phyloP scores from a whole-genome alignment of 2,888 invertebrate species.

The Leucoma salicis region DNA sequence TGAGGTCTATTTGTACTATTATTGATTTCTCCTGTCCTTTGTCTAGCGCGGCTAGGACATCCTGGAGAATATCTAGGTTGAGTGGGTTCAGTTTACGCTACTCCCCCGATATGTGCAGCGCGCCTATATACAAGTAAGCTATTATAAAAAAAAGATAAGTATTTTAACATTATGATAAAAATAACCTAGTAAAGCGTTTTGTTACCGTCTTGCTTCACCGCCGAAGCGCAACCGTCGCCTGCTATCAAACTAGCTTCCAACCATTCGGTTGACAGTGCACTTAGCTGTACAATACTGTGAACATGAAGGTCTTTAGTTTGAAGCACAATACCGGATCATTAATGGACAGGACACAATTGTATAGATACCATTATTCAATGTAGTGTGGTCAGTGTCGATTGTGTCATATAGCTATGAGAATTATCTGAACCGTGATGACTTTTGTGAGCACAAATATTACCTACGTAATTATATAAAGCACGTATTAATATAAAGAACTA shows the following conservation, averaged over 20 bases:
- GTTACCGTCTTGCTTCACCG: conserved; percentile 29
- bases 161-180: background rate
- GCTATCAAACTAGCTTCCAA: conserved; percentile 10
- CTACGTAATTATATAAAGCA: no score
- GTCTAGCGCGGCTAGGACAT: no score
- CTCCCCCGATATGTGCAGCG: no score
- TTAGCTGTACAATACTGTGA: conserved; percentile 12
- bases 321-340: conserved; percentile 3
- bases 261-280: conserved; percentile 12
- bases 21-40: no score
- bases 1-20: no score
- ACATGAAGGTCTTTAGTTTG: conserved; percentile 1
- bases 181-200: conserved; percentile 15
- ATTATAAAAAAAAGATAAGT: no score
- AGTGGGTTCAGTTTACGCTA: no score
- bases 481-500: no score
- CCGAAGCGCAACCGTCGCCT: conserved; percentile 26
- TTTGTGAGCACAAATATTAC: conserved; percentile 1
- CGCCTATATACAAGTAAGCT: no score
- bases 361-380: conserved; percentile 1
- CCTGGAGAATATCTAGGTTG: no score
- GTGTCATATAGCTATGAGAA: conserved; percentile 1
- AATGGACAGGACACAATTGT: conserved; percentile 12
- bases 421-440: conserved; percentile 12
- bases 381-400: conserved; percentile 4